Base-by-base conservation (phyloP, 92 coral and sea anemone genomes). In the Galaxea fascicularis region DNA sequence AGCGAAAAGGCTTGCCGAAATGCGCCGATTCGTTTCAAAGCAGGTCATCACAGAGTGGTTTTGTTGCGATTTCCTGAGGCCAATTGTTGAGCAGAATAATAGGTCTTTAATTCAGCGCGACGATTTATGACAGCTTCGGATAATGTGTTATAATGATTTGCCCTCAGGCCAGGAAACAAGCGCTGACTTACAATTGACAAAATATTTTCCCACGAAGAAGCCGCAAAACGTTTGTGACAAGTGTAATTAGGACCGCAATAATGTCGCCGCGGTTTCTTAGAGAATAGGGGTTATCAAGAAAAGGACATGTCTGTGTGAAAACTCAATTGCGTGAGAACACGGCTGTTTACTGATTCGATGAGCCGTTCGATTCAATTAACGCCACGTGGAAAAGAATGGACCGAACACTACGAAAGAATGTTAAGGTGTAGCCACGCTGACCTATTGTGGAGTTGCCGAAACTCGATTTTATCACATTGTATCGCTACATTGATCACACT, bases 171-270 rank as follows among this genome's bases (percentile, higher is more conserved):
- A 77, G 94, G 92, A 91, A 88, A 78, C 84, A 25, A 30, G 91
- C 79, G 89, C 87, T 89, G 30, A 74, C 79, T 85, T 80, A 80
- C 84, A 88, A 92, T 87, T 80, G 76, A 27, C 80, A 54, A 94
- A 84, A 78, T 91, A 92, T 94, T 94, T 94, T 94, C 95, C 95
- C 98, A 92, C 95, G 95, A 92, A 87, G 77, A 69, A 59, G 89
- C 90, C 95, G 92, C 86, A 88, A 87, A 87, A 84, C 91, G 88
- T 76, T 94, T 86, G 89, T 78, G 90, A 87, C 88, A 84, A 89
- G 90, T 82, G 89, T 89, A 76, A 78, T 92, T 89, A 87, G 72
- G 71, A 90, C 98, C 98, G 59, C 95, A 94, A 92, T 82, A 86
- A 85, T 92, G 89, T 89, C 80, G 79, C 80, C 82, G 88, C 85